Conservation (phyloP, 64 coral and sea anemone genomes). For the Montipora sp. region DNA sequence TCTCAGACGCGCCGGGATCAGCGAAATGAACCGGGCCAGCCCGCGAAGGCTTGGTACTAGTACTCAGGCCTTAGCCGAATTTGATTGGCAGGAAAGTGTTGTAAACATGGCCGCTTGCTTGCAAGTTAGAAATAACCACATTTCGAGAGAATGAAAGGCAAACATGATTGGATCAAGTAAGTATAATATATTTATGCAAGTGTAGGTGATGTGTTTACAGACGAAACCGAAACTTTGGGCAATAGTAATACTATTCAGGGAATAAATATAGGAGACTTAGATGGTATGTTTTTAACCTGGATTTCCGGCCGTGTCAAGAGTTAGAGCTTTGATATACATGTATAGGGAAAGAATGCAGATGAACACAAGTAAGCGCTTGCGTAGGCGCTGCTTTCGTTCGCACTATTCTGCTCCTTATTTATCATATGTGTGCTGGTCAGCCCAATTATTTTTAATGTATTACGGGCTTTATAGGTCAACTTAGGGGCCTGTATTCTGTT, state of each 20-base stretch:
- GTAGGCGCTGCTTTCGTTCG: no score
- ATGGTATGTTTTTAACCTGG: background rate
- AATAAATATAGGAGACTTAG: background rate
- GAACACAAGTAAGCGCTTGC: no score
- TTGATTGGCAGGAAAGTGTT: slow-evolving; percentile 13
- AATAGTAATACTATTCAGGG: background rate
- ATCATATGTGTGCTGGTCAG: no score
- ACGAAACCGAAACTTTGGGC: background rate
- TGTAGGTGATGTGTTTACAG: background rate
- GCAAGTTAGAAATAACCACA: background rate
- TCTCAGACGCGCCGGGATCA: no score
- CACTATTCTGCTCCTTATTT: no score
- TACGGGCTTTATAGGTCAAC: no score
- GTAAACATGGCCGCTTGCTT: background rate
- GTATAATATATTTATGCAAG: background rate
- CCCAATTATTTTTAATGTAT: no score
- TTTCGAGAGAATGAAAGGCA: background rate
- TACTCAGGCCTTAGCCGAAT: background rate
- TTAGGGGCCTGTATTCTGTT: no score
- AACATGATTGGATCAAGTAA: slow-evolving; percentile 48
- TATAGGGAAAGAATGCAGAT: no score
- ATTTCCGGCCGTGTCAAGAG: no score
- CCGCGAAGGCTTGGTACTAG: background rate
- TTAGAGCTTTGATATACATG: no score
- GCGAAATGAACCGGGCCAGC: no score